Evolutionary conservation across 2,113 vertebrate species (phyloP).

Genomic region (Sclerurus mexicanus): DNA sequence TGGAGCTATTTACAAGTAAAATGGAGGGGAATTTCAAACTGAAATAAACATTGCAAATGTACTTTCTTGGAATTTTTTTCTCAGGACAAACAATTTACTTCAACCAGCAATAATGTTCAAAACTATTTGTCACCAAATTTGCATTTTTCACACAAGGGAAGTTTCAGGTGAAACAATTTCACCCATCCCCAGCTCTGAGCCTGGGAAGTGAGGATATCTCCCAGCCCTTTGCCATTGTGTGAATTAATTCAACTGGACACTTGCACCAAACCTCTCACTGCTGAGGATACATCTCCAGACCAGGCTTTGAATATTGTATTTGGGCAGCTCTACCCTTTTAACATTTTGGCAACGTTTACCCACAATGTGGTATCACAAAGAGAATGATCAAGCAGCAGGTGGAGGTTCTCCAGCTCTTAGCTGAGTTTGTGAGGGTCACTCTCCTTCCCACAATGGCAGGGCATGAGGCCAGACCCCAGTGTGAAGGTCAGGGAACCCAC

Average conservation of each 20-base stretch:
- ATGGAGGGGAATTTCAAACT: conserved; percentile 60
- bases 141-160: conserved; percentile 52
- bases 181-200: background rate
- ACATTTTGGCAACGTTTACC: background rate
- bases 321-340: background rate
- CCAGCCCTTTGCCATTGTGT: background rate
- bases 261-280: background rate
- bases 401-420: background rate
- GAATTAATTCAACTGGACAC: background rate
- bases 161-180: conserved; percentile 50
- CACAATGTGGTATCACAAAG: rapidly evolving
- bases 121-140: conserved; percentile 61
- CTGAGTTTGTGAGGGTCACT: background rate
- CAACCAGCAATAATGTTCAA: conserved; percentile 13
- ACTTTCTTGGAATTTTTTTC: conserved; percentile 63
- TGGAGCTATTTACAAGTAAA: conserved; percentile 67
- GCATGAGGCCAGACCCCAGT: rapidly evolving
- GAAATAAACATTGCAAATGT: conserved; percentile 68
- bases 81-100: conserved; percentile 57
- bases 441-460: background rate
- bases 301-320: background rate
- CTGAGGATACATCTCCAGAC: background rate
- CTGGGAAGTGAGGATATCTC: conserved; percentile 19
- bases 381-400: background rate
- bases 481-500: background rate